phyloP scores from a whole-genome alignment of 2,113 vertebrate species.

The Protobothrops mucrosquamatus region DNA sequence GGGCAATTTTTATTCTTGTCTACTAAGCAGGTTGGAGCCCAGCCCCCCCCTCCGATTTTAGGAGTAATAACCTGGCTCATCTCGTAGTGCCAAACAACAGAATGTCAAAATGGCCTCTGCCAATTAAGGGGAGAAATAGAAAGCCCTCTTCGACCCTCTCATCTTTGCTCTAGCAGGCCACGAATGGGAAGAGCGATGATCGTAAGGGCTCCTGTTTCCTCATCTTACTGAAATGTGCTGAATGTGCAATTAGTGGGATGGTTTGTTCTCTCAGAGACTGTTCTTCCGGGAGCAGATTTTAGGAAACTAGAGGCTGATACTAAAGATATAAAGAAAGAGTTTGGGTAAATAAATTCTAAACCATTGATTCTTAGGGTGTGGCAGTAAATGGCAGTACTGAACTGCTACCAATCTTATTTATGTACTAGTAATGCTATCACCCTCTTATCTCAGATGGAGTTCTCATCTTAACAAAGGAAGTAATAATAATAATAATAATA shows the following conservation, averaged over 20 bases:
- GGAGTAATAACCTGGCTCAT: neutral
- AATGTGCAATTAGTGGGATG: neutral
- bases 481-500: too few relatives aligned
- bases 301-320: neutral
- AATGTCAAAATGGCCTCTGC: neutral
- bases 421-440: too few relatives aligned
- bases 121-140: neutral
- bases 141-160: neutral
- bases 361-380: neutral
- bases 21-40: too few relatives aligned
- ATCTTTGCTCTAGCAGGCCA: neutral
- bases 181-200: neutral
- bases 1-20: neutral
- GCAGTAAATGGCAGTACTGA: neutral
- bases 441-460: neutral
- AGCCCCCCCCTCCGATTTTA: rapidly evolving
- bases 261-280: neutral
- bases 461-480: neutral
- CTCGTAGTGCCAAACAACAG: neutral
- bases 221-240: neutral
- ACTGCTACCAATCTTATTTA: too few relatives aligned
- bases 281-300: neutral
- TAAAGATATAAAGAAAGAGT: neutral
- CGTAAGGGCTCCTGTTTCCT: neutral
- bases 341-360: neutral